Evolutionary conservation across 2,888 invertebrate genomes (phyloP), one percentile per base, ranked within the genome.

Genomic region (Micropterix aruncella): DNA sequence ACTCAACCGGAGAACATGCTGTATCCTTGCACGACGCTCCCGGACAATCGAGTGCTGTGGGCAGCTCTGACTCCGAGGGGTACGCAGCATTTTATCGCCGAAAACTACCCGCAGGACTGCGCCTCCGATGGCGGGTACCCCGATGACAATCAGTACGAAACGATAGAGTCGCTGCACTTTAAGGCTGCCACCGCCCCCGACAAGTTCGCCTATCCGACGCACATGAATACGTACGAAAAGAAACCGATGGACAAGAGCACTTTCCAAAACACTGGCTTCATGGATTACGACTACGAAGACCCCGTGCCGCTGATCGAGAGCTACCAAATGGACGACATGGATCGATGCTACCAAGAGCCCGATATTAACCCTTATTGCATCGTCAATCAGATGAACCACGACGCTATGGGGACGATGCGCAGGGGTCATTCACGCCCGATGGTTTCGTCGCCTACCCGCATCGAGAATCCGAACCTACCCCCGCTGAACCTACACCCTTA

Each of bases 1-100:
- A 40, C 9, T 37, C 41, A 19, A 12, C 37, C 19, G 40, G 37
- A n/a, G 41, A 41, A 15, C 41, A 38, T 38, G 27, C 19, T 18
- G 27, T 41, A 41, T 43, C 40, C 43, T n/a, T 16, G 19, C 52
- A 15, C 48, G 63, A 73, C 62, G 60, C 73, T 73, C 60, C 65
- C 59, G 12, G 81, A 82, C 56, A 80, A 79, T 2, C 71, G 83
- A 4, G 76, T 83, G 2, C 70, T 85, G 40, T 90, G 90, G 90
- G 89, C 90, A 1, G 86, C 89, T 0, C 63, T 90, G 7, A 88
- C 88, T 0, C 88, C 88, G 0, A 75, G 85, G 16, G 87, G 86
- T 12, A 87, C 87, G 1, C 73, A 84, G 16, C 87, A 88, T 61
- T 86, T 82, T 58, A 78, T 83, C 45, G 77, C 80, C 1, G 77